phyloP scores from a whole-genome alignment of 2,888 invertebrate species.

The Callyntrura sp. region DNA sequence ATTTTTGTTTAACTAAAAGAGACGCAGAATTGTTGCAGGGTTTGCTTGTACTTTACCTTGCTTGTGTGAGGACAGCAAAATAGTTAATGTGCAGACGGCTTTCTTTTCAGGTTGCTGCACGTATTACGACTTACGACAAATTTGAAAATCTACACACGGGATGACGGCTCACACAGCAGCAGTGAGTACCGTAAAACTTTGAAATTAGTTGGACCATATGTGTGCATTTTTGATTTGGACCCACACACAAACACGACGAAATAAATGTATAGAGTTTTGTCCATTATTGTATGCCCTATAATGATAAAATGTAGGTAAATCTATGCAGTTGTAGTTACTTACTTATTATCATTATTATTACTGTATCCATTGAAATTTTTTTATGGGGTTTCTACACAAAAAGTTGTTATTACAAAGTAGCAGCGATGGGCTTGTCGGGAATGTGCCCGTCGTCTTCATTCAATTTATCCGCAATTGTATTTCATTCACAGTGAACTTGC shows the following conservation, averaged over 20 bases:
- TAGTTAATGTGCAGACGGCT: no score
- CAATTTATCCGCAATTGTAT: conserved; percentile 53
- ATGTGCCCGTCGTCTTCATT: conserved; percentile 46
- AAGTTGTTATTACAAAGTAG: conserved; percentile 62
- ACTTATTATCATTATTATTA: conserved; percentile 60
- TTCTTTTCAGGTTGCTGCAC: background rate
- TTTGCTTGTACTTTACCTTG: no score
- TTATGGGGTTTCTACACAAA: conserved; percentile 36
- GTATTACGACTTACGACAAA: no score
- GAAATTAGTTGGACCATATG: background rate
- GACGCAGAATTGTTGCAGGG: no score
- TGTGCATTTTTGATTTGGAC: conserved; percentile 6
- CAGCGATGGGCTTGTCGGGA: conserved; percentile 69
- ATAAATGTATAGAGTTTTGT: background rate
- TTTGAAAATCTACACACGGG: background rate
- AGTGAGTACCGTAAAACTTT: background rate
- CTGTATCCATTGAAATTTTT: conserved; percentile 63
- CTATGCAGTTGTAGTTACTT: background rate
- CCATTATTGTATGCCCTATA: conserved; percentile 14
- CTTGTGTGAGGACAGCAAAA: no score
- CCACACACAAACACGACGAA: background rate
- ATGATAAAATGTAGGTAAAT: background rate
- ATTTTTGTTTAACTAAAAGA: no score
- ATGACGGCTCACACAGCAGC: background rate
- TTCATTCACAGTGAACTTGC: conserved; percentile 33